Base-by-base conservation (phyloP, 2,888 invertebrate species). In the Phragmatobia fuliginosa region DNA sequence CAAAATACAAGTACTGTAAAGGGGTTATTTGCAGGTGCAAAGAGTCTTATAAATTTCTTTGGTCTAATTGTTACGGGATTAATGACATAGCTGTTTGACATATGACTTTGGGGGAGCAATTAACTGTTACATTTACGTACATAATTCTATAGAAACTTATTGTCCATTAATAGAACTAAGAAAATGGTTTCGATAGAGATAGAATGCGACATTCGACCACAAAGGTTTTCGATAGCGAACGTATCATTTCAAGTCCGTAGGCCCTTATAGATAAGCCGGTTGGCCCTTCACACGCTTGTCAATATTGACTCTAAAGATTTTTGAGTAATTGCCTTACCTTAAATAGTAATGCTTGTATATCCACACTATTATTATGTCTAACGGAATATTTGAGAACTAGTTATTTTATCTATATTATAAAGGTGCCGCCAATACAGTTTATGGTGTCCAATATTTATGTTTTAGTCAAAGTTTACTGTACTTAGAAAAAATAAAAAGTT, bases 301-400 rank as follows among this genome's bases (percentile, higher is more conserved):
- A 91, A 92, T 92, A 90, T 91, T 92, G 85, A 86, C 88, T 77
- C 70, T 71, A 66, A 81, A 88, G 88, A 89, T 88, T 89, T 91
- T 91, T 89, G 83, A 90, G 88, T 90, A 88, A 91, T 91, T 88
- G 89, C 89, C 83, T 80, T 78, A 79, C 80, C 83, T 82, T 82
- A 75, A 80, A 78, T 78, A 81, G 84, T 71, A 56, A 72, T 66
- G 63, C 59, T 31, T 73, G 74, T 75, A 68, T 74, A 72, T 72
- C 64, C 72, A 70, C 49, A 70, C 67, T 67, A 67, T 69, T 67
- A 74, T 82, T 65, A 65, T 56, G 33, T 36, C 49, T 75, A 78
- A 70, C 77, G 76, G 77, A 72, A 67, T 67, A 63, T 74, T 77
- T 68, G 68, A 58, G 68, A 74, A 75, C 72, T 74, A 68, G 76